Percentiles rank a stretch among this genome's conserved stretches.
Evolutionary conservation across 2,888 invertebrate genomes (phyloP).

Genomic region (Acanthosepion esculentum): DNA sequence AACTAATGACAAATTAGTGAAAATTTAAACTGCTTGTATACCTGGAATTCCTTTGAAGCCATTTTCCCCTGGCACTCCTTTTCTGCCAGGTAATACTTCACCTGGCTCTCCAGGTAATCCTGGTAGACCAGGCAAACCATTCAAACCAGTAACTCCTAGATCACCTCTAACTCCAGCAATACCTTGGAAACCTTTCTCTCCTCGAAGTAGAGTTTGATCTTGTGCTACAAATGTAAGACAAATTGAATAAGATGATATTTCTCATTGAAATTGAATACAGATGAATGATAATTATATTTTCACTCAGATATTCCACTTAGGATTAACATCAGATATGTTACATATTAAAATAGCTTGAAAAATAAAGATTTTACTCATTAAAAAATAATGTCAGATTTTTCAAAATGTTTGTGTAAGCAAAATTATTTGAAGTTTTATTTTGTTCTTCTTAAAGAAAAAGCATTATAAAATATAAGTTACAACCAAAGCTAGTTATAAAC

Average conservation of each 20-base stretch:
- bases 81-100: not conserved
- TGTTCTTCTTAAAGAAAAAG: not conserved
- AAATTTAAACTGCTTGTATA: not conserved
- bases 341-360: not conserved
- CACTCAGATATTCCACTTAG: not conserved
- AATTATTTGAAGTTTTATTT: not conserved
- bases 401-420: not conserved
- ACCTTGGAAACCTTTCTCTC: not conserved
- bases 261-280: not conserved
- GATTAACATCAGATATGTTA: no score
- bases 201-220: not conserved
- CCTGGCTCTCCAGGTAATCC: conserved; percentile 52
- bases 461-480: no score
- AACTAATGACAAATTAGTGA: no score
- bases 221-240: not conserved
- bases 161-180: not conserved
- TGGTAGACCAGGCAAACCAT: conserved; percentile 54
- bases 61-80: conserved; percentile 50
- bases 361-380: not conserved
- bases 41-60: conserved; percentile 47
- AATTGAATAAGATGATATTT: not conserved
- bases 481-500: no score
- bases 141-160: conserved; percentile 52
- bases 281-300: not conserved
- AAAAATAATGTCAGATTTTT: not conserved